Base-by-base conservation (phyloP, 2,797 vertebrate genomes). In the Thunnus albacares region DNA sequence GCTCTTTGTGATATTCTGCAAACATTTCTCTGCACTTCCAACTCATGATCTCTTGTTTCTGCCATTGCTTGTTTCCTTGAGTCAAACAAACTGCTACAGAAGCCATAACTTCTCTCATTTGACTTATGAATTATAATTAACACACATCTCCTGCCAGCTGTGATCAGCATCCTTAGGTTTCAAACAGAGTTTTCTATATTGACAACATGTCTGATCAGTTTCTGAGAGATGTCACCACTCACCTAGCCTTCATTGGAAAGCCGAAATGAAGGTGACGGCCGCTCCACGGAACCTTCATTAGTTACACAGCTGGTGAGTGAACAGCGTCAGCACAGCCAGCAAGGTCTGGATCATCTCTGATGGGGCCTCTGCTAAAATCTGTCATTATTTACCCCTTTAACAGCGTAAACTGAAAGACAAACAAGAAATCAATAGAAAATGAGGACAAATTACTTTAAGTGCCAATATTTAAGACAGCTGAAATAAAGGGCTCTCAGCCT, bases 361-460 rank as follows among this genome's bases (percentile, higher is more conserved):
- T 64, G 78, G 35, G 62, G 71, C 77, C 78, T 45, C 78, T 38
- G 60, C 77, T 91, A 78, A 90, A 81, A 93, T 92, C 91, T 87
- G 90, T 94, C 93, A 94, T 88, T 79, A 92, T 94, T 93, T 92
- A 91, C 84, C 79, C 85, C 88, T 89, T 92, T 94, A 90, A 91
- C 83, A 85, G 81, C 84, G 11, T 83, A 92, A 90, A 83, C 84
- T 82, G 89, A 89, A 90, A 91, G 92, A 85, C 93, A 92, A 93
- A 93, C 91, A 92, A 83, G 88, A 90, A 94, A 95, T 95, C 95
- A 93, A 95, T 95, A 87, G 71, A 74, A 91, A 93, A 93, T 92
- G 86, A 87, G 91, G 92, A 93, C 89, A 92, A 93, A 94, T 93
- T 89, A 93, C 89, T 91, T 89, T 90, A 92, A 91, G 85, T 93